phyloP scores from a whole-genome alignment of 2,797 vertebrate genomes.

The Coregonus suidteri region DNA sequence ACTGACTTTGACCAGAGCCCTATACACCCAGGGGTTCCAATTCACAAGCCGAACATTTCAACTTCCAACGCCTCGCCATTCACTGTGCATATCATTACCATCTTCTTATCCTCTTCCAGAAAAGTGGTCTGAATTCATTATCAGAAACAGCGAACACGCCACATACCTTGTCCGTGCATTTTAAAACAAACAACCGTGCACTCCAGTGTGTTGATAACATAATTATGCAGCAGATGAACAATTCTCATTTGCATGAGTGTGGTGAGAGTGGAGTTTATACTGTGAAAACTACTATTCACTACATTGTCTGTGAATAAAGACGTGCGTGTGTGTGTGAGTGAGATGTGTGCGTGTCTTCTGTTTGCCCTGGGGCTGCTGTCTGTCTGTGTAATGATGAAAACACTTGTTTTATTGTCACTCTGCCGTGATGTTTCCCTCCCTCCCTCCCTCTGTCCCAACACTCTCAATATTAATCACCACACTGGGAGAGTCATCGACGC shows the following conservation, averaged over 20 bases:
- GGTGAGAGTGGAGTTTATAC: constrained; percentile 31
- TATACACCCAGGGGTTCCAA: constrained; percentile 43
- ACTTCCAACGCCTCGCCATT: constrained; percentile 54
- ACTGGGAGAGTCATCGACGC: constrained; percentile 42
- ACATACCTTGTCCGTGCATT: constrained; percentile 20
- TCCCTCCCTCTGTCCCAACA: constrained; percentile 34
- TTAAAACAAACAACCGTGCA: constrained; percentile 38
- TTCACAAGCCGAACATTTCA: constrained; percentile 6
- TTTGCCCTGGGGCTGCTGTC: constrained; percentile 47
- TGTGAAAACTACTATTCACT: constrained; percentile 24
- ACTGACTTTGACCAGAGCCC: neutral
- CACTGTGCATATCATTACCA: constrained; percentile 52
- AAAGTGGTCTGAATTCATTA: constrained; percentile 59
- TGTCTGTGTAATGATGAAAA: constrained; percentile 52
- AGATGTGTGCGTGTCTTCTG: constrained; percentile 29
- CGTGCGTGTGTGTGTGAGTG: neutral
- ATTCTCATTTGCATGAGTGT: constrained; percentile 42
- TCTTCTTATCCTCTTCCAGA: constrained; percentile 32
- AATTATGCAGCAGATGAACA: constrained; percentile 47
- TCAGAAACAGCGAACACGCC: constrained; percentile 55
- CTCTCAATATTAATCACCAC: constrained; percentile 61
- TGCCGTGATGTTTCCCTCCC: constrained; percentile 41
- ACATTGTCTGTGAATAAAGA: too few relatives aligned
- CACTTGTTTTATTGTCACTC: constrained; percentile 58
- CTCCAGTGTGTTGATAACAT: constrained; percentile 49